Percentiles rank a stretch among this genome's conserved stretches.
phyloP scores from a whole-genome alignment of 2,797 vertebrate genomes.

The Garrulus glandarius region DNA sequence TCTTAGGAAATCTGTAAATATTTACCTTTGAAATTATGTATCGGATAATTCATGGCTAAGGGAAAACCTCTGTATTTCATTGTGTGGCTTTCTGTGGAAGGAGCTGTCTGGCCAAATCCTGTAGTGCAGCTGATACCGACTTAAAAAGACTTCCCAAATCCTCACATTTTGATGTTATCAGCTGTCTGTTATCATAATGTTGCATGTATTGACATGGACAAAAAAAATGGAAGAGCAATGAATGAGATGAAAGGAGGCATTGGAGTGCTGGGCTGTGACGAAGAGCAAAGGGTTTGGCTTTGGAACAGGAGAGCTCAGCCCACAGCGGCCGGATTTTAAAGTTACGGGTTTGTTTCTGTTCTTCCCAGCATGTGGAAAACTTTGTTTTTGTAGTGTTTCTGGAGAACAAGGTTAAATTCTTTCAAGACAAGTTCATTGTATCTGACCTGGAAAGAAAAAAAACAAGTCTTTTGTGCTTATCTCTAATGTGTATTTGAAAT shows the following conservation, averaged over 20 bases:
- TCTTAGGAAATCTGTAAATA: background rate
- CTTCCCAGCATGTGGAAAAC: background rate
- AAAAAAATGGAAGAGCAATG: background rate
- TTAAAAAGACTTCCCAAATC: background rate
- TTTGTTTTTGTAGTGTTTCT: background rate
- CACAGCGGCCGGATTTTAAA: accelerated
- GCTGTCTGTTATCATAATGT: background rate
- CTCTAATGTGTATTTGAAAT: background rate
- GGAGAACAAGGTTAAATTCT: slow-evolving; percentile 11
- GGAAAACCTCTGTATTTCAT: background rate
- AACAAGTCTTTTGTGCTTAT: background rate
- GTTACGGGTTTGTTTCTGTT: background rate
- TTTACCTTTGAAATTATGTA: background rate
- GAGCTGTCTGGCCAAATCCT: background rate
- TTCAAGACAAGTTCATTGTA: background rate
- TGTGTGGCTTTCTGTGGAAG: background rate
- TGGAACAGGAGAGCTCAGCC: background rate
- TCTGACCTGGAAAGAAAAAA: background rate
- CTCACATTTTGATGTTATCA: background rate
- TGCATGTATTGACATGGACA: background rate
- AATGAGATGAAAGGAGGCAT: background rate
- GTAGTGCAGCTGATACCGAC: background rate
- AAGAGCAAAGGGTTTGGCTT: background rate
- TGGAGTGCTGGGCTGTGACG: background rate
- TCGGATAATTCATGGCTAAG: background rate